Conservation (phyloP, 2,113 vertebrate species). For the Brachionichthys hirsutus region DNA sequence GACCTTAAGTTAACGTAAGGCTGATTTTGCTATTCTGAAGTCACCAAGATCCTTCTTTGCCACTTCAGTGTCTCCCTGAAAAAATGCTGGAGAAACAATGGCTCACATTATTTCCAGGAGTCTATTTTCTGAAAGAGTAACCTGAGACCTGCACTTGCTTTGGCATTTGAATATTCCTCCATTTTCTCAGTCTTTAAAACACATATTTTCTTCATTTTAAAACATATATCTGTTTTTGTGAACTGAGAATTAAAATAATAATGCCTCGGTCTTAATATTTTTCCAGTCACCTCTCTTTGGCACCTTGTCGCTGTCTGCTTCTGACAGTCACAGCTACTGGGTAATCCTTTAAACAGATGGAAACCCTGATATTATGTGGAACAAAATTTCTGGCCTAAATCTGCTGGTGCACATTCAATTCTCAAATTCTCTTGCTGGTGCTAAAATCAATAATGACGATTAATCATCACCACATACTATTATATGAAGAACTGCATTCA, state of each 20-base stretch:
- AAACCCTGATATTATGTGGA: constrained; percentile 75
- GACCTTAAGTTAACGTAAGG: constrained; percentile 14
- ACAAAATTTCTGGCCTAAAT: constrained; percentile 58
- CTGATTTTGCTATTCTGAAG: constrained; percentile 35
- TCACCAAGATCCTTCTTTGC: constrained; percentile 39
- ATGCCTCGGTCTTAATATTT: constrained; percentile 46
- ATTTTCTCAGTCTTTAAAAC: constrained; percentile 19
- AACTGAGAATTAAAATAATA: constrained; percentile 37
- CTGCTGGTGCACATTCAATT: constrained; percentile 36
- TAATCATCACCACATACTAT: background rate
- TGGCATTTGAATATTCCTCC: constrained; percentile 3
- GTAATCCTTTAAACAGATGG: constrained; percentile 75
- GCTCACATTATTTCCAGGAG: constrained; percentile 56
- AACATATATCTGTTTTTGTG: constrained; percentile 23
- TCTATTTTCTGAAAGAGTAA: constrained; percentile 55
- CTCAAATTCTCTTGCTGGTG: constrained; percentile 26
- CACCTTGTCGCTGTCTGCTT: constrained; percentile 49
- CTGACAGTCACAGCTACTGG: constrained; percentile 63
- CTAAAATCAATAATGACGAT: constrained; percentile 42
- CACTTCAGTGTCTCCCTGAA: constrained; percentile 20
- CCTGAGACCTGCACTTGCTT: constrained; percentile 57
- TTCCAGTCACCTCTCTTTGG: constrained; percentile 59
- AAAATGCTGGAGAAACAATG: constrained; percentile 55
- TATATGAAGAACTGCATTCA: background rate
- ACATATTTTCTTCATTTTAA: constrained; percentile 36